Percentiles rank a stretch among this genome's conserved stretches.
Evolutionary conservation across 2,888 invertebrate species (phyloP).

Genomic region (Heliconius sara): DNA sequence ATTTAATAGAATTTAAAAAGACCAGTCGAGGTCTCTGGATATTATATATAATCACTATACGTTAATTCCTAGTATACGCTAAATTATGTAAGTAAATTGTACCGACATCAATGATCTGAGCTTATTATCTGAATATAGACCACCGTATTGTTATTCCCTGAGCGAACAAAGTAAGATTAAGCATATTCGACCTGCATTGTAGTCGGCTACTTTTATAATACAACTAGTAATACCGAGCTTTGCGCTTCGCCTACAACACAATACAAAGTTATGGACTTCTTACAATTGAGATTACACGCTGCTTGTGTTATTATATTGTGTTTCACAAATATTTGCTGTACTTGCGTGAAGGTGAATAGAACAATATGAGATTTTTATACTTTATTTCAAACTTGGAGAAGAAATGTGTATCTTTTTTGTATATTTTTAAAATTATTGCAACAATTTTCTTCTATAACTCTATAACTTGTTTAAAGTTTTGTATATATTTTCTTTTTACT

Average conservation of each 20-base stretch:
- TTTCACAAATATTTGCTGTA: not conserved
- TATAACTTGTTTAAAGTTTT: too few relatives aligned
- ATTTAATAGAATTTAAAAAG: too few relatives aligned
- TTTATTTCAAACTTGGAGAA: not conserved
- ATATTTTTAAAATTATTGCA: not conserved
- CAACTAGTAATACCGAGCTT: slow-evolving; percentile 26
- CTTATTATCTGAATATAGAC: slow-evolving; percentile 15
- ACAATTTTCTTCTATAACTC: not conserved
- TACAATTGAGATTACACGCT: slow-evolving; percentile 28
- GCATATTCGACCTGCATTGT: slow-evolving; percentile 30
- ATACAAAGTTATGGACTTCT: slow-evolving; percentile 23
- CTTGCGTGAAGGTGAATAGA: not conserved
- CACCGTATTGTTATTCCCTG: slow-evolving; percentile 17
- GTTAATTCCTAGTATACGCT: not conserved
- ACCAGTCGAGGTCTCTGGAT: not conserved
- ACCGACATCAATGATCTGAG: not conserved
- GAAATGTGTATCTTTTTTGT: not conserved
- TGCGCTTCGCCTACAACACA: slow-evolving; percentile 22
- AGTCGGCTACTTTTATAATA: slow-evolving; percentile 31
- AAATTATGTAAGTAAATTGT: not conserved
- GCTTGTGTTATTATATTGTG: slow-evolving; percentile 3
- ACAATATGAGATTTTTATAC: not conserved
- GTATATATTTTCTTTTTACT: not conserved
- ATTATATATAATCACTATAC: not conserved
- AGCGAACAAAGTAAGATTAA: slow-evolving; percentile 34